A percentile compares a stretch with the other conserved stretches of the same genome.
Evolutionary conservation across 2,888 invertebrate species (phyloP).

Genomic region (Euclidia mi): DNA sequence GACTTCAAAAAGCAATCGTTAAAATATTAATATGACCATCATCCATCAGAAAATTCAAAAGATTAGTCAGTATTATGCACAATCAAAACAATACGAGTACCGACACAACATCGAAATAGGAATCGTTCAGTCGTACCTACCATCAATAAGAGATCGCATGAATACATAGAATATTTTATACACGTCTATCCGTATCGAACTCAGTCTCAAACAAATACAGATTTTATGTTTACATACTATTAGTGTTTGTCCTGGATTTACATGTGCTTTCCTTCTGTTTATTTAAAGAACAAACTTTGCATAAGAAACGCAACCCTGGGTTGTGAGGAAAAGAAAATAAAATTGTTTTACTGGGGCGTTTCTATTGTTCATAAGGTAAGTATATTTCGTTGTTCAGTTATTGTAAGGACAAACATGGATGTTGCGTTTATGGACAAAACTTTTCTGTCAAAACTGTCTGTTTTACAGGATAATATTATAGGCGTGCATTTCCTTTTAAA

Average conservation of each 20-base stretch:
- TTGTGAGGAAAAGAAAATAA: slow-evolving; percentile 28
- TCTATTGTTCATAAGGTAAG: neutral
- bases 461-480: too few species aligned
- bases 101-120: slow-evolving; percentile 18
- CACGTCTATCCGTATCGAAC: slow-evolving; percentile 44
- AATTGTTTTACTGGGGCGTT: neutral
- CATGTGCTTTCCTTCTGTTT: slow-evolving; percentile 43
- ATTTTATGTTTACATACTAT: slow-evolving; percentile 47
- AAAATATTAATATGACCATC: too few species aligned
- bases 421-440: too few species aligned
- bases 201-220: slow-evolving; percentile 37
- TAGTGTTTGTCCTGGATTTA: slow-evolving; percentile 51
- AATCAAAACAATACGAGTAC: slow-evolving; percentile 13
- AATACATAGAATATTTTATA: slow-evolving; percentile 49
- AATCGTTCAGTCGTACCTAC: slow-evolving; percentile 23
- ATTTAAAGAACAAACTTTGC: slow-evolving; percentile 48
- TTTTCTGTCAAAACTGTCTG: too few species aligned
- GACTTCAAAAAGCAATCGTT: too few species aligned
- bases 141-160: slow-evolving; percentile 35
- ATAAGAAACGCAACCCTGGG: slow-evolving; percentile 17
- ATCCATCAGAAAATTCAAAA: too few species aligned
- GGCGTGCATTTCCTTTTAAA: too few species aligned
- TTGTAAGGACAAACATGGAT: too few species aligned
- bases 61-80: too few species aligned
- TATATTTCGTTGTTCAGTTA: too few species aligned